Base-by-base conservation (phyloP, 2,113 vertebrate species). In the Rhagologus leucostigma region DNA sequence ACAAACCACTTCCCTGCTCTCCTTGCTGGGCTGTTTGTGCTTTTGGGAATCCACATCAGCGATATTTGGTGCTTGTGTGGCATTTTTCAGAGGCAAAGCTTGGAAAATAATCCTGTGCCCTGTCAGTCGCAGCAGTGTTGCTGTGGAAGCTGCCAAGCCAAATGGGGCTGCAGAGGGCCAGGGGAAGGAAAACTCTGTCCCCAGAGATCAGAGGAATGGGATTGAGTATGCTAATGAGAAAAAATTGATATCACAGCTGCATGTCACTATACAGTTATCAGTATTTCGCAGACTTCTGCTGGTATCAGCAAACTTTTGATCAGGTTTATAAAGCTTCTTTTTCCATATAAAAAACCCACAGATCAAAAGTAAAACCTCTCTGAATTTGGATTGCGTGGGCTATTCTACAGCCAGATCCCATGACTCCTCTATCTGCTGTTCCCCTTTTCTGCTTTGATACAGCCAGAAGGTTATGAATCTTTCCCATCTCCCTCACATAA, bases 331-430 rank as follows among this genome's bases (percentile, higher is more conserved):
- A 92, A 76, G n/a, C 29, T 91, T 23, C 35, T 62, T 55, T 93
- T 91, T 75, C 44, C 44, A 53, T 44, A 56, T 32, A 13, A 50
- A 86, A 90, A 53, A 35, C 65, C 30, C 9, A 47, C 11, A 75
- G 77, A 89, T 87, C 63, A 67, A 81, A 97, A 73, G 23, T 12
- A 41, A 85, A 85, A 79, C 5, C 5, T 56, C 16, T 83, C 71
- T 57, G 53, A 62, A 57, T 82, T 21, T 82, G 53, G 44, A 55
- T n/a, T 56, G 44, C 29, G 37, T 0, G 3, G 69, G 27, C 22
- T 64, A 16, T 49, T 90, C 65, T 82, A 33, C 44, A 75, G 70
- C 12, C 82, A 70, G 35, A 62, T 74, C 8, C 27, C 1, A 1
- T 11, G 33, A 13, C 49, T 79, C 49, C 33, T 62, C 11, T 26